Base-by-base conservation (phyloP, 2,797 vertebrate genomes). In the Pachyuromys duprasi region DNA sequence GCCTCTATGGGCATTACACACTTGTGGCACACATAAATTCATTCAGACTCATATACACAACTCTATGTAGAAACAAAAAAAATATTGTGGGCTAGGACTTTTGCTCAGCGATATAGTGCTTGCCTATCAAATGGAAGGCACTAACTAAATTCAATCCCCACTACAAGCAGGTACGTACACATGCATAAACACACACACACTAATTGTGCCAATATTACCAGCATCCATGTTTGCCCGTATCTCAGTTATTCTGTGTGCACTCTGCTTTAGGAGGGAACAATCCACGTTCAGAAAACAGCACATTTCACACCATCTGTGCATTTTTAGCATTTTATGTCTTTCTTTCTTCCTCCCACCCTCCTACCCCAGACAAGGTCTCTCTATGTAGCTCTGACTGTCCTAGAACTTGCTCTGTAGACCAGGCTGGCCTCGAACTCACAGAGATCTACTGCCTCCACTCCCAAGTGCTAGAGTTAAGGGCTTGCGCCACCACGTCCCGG, bases 251-350 rank as follows among this genome's bases (percentile, higher is more conserved):
- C 39, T 8, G 2, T 65, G 17, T 28, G 0, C 14, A 17, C 2
- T 0, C 2, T 2, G 62, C 28, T 53, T 70, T 75, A 49, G 0
- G 4, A n/a, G 93, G 53, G 24, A 12, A 70, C 11, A 3, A 31
- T 36, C 7, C 9, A 67, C 1, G 0, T 26, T 33, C 5, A 55
- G n/a, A n/a, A 11, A 0, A 33, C 42, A 80, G 45, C 69, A 87
- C 26, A 20, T 31, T 60, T 20, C 15, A 72, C 0, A 13, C 8
- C 12, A 26, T 3, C 11, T 1, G 3, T 0, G 5, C 0, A 1
- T 14, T 39, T 67, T 89, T 13, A 53, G 83, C 60, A 63, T 65
- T 83, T 42, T 63, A 11, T 24, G 9, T 12, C 28, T 13, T 28
- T 28, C 11, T 31, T 14, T 14, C 11, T 31, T 57, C 4, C 26